Conservation (phyloP, 2,888 invertebrate genomes). For the Phyllotreta cruciferae region DNA sequence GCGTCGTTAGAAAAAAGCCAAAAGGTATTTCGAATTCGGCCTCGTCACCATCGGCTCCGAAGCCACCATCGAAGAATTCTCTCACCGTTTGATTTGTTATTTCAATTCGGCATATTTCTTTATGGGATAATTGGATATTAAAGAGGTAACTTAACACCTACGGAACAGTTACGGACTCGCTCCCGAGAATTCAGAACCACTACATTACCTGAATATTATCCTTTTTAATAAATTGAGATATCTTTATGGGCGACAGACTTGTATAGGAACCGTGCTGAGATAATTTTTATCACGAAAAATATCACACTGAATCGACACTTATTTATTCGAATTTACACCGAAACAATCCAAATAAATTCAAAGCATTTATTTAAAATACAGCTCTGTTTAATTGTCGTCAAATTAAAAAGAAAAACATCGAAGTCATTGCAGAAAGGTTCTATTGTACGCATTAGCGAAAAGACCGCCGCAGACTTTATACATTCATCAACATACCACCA, state of each 20-base stretch:
- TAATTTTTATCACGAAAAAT: conserved; percentile 1
- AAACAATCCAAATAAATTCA: background rate
- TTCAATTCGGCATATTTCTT: conserved; percentile 40
- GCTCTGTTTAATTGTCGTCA: conserved; percentile 11
- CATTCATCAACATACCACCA: conserved; percentile 19
- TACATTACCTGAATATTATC: conserved; percentile 8
- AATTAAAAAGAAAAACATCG: conserved; percentile 13
- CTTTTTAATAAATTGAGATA: conserved; percentile 4
- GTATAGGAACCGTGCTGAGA: conserved; percentile 8
- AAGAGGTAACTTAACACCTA: conserved; percentile 37
- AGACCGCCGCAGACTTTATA: conserved; percentile 13
- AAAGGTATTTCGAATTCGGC: conserved; percentile 28
- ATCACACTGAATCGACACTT: no score
- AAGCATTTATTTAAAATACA: background rate
- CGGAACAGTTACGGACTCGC: conserved; percentile 22
- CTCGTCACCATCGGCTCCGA: conserved; percentile 28
- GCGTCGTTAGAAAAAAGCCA: conserved; percentile 23
- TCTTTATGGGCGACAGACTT: conserved; percentile 9
- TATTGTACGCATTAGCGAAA: conserved; percentile 21
- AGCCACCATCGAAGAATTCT: conserved; percentile 29
- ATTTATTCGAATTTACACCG: no score
- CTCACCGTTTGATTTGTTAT: conserved; percentile 41
- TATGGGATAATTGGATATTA: conserved; percentile 37
- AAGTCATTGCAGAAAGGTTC: conserved; percentile 10
- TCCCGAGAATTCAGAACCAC: conserved; percentile 1